phyloP scores from a whole-genome alignment of 2,797 vertebrate species.

The Paguma larvata region DNA sequence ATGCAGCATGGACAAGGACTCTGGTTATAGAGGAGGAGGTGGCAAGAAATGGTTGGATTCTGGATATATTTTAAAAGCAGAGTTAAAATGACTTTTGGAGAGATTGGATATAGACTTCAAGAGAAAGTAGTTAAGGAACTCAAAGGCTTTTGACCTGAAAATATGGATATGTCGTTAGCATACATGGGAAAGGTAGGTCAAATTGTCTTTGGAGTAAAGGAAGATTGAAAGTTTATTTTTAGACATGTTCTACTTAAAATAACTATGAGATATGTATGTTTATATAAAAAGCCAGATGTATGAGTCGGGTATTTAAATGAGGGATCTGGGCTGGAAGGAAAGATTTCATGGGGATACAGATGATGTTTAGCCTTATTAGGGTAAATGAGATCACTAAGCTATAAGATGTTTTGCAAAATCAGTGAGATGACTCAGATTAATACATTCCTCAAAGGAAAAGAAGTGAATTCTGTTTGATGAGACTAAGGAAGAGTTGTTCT shows the following conservation, averaged over 20 bases:
- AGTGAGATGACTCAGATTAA: not conserved
- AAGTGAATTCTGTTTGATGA: not conserved
- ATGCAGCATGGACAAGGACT: not conserved
- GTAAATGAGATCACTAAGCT: not conserved
- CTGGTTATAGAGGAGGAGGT: not conserved
- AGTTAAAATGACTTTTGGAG: not conserved
- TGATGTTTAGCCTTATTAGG: not conserved
- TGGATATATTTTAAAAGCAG: not conserved
- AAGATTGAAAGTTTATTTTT: not conserved
- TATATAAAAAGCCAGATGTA: not conserved
- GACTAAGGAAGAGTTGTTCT: not conserved
- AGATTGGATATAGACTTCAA: not conserved
- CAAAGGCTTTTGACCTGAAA: not conserved
- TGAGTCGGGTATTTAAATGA: not conserved
- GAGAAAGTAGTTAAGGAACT: not conserved
- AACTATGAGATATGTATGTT: not conserved
- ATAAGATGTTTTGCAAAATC: not conserved
- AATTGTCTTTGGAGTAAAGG: not conserved
- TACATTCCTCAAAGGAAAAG: not conserved
- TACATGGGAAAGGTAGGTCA: not conserved
- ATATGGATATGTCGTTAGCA: not conserved
- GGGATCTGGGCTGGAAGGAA: not conserved
- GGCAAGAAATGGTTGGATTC: not conserved
- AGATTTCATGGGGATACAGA: too few relatives aligned
- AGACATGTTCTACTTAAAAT: not conserved